phyloP scores from a whole-genome alignment of 2,797 vertebrate genomes.

The Atherinosoma microstoma region DNA sequence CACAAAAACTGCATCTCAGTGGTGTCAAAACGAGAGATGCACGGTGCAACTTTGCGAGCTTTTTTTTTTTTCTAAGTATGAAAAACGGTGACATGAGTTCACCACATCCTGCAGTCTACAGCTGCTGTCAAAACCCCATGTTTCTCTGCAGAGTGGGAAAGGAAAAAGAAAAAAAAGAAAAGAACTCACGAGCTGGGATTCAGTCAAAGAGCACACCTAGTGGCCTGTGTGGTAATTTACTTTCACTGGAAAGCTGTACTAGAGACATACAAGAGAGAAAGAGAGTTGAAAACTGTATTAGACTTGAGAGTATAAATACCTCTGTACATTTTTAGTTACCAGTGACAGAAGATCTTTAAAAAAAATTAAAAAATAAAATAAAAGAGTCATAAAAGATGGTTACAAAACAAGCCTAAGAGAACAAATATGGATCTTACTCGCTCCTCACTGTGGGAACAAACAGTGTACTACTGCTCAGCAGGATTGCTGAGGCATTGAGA shows the following conservation, averaged over 20 bases:
- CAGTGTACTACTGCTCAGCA: slow-evolving; percentile 38
- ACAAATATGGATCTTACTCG: slow-evolving; percentile 34
- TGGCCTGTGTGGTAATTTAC: slow-evolving; percentile 35
- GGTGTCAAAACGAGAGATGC: slow-evolving; percentile 35
- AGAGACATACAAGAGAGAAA: background rate
- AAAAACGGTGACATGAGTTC: slow-evolving; percentile 53
- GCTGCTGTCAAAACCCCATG: slow-evolving; percentile 53
- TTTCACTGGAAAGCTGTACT: slow-evolving; percentile 2
- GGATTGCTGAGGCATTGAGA: slow-evolving; percentile 61
- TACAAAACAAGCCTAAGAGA: slow-evolving; percentile 27
- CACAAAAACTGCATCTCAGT: slow-evolving; percentile 40
- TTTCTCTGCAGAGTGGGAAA: slow-evolving; percentile 11
- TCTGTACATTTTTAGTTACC: background rate
- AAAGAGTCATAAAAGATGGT: slow-evolving; percentile 25
- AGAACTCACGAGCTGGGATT: background rate
- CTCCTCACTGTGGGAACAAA: slow-evolving; percentile 36
- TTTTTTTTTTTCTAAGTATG: slow-evolving; percentile 36
- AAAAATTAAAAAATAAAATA: background rate
- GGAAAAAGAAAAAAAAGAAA: background rate
- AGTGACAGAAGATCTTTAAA: background rate
- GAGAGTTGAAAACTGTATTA: background rate
- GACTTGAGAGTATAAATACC: background rate
- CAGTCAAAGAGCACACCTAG: slow-evolving; percentile 55
- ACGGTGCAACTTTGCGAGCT: slow-evolving; percentile 43
- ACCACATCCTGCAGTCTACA: slow-evolving; percentile 79